phyloP scores from a whole-genome alignment of 92 coral and sea anemone genomes.

The Zoanthus sansibaricus region DNA sequence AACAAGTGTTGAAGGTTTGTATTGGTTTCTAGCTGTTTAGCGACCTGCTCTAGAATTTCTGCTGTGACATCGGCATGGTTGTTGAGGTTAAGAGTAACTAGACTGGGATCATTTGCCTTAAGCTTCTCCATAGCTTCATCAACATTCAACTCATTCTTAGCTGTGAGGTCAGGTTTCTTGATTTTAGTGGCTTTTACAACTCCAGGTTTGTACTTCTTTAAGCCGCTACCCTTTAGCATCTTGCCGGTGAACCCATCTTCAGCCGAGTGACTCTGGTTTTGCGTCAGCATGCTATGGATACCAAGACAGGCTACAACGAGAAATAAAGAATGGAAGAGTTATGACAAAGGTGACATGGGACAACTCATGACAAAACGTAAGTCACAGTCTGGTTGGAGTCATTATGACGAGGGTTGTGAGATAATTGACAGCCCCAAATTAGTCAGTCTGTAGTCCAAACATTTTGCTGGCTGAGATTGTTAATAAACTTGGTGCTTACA shows the following conservation, averaged over 20 bases:
- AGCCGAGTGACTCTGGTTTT: slow-evolving; percentile 87
- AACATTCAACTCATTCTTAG: slow-evolving; percentile 90
- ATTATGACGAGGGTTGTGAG: too few species aligned
- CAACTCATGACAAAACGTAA: too few species aligned
- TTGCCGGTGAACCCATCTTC: slow-evolving; percentile 83
- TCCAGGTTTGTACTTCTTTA: slow-evolving; percentile 94
- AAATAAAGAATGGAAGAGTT: neutral
- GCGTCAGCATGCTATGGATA: slow-evolving; percentile 89
- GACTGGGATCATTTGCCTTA: slow-evolving; percentile 74
- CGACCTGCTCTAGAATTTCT: slow-evolving; percentile 77
- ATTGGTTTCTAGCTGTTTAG: slow-evolving; percentile 67
- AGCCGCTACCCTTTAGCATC: slow-evolving; percentile 88
- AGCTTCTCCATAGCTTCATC: slow-evolving; percentile 91
- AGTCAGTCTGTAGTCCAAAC: too few species aligned
- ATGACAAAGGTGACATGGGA: too few species aligned
- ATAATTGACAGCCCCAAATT: too few species aligned
- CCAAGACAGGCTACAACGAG: slow-evolving; percentile 83
- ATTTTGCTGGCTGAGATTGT: too few species aligned
- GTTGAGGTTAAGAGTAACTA: slow-evolving; percentile 80
- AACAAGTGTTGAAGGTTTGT: slow-evolving; percentile 77
- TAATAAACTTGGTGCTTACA: too few species aligned
- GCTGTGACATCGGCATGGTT: slow-evolving; percentile 93
- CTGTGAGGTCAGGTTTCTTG: slow-evolving; percentile 91
- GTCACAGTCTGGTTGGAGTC: too few species aligned
- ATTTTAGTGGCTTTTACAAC: slow-evolving; percentile 83